These are phyloP conservation scores for Drosophila prolongata DNA, from an alignment of 2,888 invertebrate genomes.

Conservation along the genomic window DNA sequence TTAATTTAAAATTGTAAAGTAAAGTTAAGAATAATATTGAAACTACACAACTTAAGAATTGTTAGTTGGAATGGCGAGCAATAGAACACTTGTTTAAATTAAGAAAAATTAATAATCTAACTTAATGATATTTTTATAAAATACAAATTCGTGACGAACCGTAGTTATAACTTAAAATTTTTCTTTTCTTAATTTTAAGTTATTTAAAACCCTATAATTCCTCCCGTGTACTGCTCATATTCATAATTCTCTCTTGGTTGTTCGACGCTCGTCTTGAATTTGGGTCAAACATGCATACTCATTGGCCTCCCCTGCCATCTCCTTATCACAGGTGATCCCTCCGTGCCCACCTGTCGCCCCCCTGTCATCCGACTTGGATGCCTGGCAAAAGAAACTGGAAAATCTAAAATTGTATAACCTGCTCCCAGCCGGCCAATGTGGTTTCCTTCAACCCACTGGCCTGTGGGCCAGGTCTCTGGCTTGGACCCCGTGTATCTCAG, in stretches of 20 bases:
- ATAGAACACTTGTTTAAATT: too few relatives aligned
- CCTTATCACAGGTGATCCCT: constrained; percentile 29
- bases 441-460: constrained; percentile 48
- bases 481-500: constrained; percentile 61
- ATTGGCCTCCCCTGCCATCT: constrained; percentile 53
- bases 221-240: constrained; percentile 21
- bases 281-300: constrained; percentile 79
- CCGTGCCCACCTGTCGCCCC: constrained; percentile 10
- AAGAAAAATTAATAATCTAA: too few relatives aligned
- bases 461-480: constrained; percentile 36
- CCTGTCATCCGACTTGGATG: constrained; percentile 7
- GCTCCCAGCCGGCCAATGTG: constrained; percentile 54
- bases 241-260: constrained; percentile 29
- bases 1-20: too few relatives aligned
- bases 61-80: too few relatives aligned
- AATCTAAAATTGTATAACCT: constrained; percentile 79
- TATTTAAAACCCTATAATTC: not conserved
- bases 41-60: too few relatives aligned
- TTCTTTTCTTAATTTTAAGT: too few relatives aligned
- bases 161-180: too few relatives aligned
- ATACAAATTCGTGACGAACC: too few relatives aligned
- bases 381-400: constrained; percentile 65
- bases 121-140: too few relatives aligned
- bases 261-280: constrained; percentile 59
- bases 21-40: too few relatives aligned